phyloP scores from a whole-genome alignment of 2,113 vertebrate genomes.

The Vulpes ferrilata region DNA sequence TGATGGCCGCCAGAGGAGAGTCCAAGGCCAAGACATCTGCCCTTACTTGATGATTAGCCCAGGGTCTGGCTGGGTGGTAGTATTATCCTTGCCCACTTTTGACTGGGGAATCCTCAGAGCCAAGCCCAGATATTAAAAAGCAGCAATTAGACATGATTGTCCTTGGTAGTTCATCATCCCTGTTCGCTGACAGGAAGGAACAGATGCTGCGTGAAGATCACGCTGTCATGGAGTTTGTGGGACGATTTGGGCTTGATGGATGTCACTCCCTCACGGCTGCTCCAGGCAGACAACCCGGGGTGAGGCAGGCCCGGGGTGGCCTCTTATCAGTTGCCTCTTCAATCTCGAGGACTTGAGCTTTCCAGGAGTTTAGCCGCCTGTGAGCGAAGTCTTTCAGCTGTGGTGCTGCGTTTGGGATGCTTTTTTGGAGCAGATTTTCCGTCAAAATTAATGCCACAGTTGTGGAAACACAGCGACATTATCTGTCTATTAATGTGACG shows the following conservation, averaged over 20 bases:
- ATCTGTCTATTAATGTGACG: neutral
- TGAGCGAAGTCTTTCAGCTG: neutral
- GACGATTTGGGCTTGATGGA: slow-evolving; percentile 81
- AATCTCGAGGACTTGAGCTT: neutral
- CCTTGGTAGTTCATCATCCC: slow-evolving; percentile 71
- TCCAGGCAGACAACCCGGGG: neutral
- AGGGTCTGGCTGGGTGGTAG: neutral
- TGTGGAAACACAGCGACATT: neutral
- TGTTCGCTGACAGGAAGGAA: slow-evolving; percentile 59
- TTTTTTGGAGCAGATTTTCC: slow-evolving; percentile 7
- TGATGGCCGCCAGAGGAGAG: neutral
- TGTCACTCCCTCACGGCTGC: neutral
- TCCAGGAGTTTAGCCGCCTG: neutral
- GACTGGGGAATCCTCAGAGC: neutral
- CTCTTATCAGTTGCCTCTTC: slow-evolving; percentile 41
- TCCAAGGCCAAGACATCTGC: neutral
- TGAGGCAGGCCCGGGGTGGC: neutral
- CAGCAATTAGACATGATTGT: slow-evolving; percentile 53
- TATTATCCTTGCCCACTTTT: neutral
- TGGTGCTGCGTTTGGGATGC: neutral
- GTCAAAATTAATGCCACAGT: slow-evolving; percentile 30
- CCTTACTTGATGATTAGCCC: neutral
- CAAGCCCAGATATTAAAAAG: slow-evolving; percentile 43
- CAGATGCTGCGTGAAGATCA: slow-evolving; percentile 81
- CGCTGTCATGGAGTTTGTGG: slow-evolving; percentile 67